Conservation (phyloP, 2,797 vertebrate species). For the Artibeus lituratus region DNA sequence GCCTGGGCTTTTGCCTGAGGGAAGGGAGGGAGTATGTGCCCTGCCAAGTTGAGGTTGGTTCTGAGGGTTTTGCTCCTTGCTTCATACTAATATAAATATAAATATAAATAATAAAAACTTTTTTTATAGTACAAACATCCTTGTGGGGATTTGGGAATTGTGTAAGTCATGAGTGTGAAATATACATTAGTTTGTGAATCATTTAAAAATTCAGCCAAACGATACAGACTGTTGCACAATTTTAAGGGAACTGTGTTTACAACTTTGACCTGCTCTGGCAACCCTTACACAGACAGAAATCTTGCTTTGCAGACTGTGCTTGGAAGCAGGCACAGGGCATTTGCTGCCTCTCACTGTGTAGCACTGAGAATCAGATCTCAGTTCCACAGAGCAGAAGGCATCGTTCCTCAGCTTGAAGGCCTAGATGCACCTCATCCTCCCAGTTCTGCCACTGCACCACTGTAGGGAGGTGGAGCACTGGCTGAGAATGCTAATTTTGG, state of each 20-base stretch:
- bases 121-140: not conserved
- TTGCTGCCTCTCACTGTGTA: not conserved
- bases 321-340: not conserved
- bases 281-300: not conserved
- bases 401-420: not conserved
- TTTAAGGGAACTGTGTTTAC: conserved; percentile 3
- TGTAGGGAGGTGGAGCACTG: not conserved
- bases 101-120: not conserved
- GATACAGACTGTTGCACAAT: not conserved
- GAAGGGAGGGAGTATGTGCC: not conserved
- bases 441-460: not conserved
- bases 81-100: not conserved
- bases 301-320: not conserved
- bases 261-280: not conserved
- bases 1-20: not conserved
- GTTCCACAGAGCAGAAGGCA: not conserved
- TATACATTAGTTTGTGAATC: not conserved
- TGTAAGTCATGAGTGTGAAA: not conserved
- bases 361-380: not conserved
- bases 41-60: not conserved
- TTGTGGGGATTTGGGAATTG: not conserved
- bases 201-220: not conserved
- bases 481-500: not conserved
- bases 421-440: not conserved
- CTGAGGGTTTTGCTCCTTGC: not conserved